These are phyloP conservation scores for Diprion similis DNA, from an alignment of 1,140 invertebrate genomes.

Conservation along the genomic window DNA sequence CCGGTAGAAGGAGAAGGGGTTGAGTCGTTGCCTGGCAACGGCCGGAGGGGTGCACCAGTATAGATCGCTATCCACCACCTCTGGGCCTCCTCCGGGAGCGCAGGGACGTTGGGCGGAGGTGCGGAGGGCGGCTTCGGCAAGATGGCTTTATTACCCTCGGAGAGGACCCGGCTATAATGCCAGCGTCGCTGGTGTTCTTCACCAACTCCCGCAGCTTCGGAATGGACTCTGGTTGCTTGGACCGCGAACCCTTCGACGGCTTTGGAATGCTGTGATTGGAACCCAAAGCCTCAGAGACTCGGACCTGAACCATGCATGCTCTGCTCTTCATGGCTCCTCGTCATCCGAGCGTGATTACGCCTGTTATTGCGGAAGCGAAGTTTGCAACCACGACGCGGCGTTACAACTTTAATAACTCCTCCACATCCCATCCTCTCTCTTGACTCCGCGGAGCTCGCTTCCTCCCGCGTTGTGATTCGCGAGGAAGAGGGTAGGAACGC, in stretches of 20 bases:
- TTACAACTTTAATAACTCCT: conserved; percentile 48
- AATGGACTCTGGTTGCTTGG: conserved; percentile 40
- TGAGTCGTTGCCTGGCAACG: conserved; percentile 49
- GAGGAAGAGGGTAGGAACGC: too few relatives aligned
- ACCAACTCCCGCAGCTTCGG: conserved; percentile 32
- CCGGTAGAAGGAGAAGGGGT: conserved; percentile 32
- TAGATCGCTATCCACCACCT: conserved; percentile 50
- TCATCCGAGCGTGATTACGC: too few relatives aligned
- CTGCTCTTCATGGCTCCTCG: conserved; percentile 13
- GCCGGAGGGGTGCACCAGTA: conserved; percentile 51
- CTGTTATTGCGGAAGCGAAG: conserved; percentile 27
- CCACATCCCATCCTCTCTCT: neutral
- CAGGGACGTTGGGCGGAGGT: conserved; percentile 31
- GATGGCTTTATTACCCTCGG: conserved; percentile 56
- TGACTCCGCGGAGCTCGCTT: conserved; percentile 5
- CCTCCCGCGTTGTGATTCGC: conserved; percentile 3
- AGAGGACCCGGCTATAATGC: conserved; percentile 40
- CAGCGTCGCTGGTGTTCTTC: conserved; percentile 18
- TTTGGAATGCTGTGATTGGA: conserved; percentile 24
- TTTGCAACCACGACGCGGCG: conserved; percentile 19
- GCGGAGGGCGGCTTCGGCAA: conserved; percentile 38
- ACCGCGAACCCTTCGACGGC: too few relatives aligned
- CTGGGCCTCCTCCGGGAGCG: conserved; percentile 46
- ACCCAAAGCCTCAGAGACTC: conserved; percentile 3
- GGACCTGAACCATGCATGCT: conserved; percentile 19